phyloP scores from a whole-genome alignment of 2,888 invertebrate species.

The Leptopilina syphax region DNA sequence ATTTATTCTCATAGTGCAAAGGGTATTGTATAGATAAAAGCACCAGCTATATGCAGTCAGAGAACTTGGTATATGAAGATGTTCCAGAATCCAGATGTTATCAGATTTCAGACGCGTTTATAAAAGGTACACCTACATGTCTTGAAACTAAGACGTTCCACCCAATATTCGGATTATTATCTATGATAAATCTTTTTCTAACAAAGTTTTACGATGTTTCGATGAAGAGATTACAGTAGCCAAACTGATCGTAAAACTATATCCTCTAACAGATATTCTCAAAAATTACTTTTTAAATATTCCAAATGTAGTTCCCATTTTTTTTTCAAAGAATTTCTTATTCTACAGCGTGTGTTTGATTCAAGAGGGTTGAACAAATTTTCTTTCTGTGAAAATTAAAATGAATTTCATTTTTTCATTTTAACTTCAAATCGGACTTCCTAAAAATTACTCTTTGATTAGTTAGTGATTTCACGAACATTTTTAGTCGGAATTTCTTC shows the following conservation, averaged over 20 bases:
- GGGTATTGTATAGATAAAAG: conserved; percentile 19
- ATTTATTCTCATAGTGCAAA: conserved; percentile 4
- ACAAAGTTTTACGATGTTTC: conserved; percentile 54
- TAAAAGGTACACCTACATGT: conserved; percentile 51
- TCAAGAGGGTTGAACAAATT: no score
- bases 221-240: conserved; percentile 45
- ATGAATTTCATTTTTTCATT: no score
- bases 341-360: no score
- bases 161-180: conserved; percentile 58
- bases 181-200: conserved; percentile 58
- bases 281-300: not conserved
- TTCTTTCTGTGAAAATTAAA: no score
- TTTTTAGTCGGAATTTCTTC: no score
- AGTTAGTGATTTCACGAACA: no score
- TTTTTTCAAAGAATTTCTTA: no score
- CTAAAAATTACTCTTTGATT: no score
- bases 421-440: no score
- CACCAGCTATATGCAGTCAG: conserved; percentile 2
- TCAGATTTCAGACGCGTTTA: conserved; percentile 47
- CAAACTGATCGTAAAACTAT: not conserved
- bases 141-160: conserved; percentile 54
- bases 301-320: not conserved
- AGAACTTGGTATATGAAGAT: conserved; percentile 57
- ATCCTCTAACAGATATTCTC: conserved; percentile 4
- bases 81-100: conserved; percentile 64